These are phyloP conservation scores for Dipodomys ordii DNA, from an alignment of 2,113 vertebrate genomes.

Conservation along the genomic window DNA sequence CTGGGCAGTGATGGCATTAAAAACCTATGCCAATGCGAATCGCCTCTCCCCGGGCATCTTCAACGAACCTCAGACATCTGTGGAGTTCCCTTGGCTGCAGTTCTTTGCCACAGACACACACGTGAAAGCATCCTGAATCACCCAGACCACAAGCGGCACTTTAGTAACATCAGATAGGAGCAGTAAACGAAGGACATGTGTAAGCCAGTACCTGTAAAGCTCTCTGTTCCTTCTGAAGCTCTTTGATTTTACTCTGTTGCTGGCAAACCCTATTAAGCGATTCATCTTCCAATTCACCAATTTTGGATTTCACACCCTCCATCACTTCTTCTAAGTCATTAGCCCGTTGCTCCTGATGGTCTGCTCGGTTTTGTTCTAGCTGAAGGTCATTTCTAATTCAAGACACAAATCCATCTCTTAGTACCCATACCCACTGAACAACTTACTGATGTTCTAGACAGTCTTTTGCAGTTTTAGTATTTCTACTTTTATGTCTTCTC, in stretches of 20 bases:
- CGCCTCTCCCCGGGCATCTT: neutral
- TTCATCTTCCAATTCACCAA: constrained; percentile 93
- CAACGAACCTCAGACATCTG: neutral
- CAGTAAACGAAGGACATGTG: neutral
- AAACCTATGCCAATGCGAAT: neutral
- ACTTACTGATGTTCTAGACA: constrained; percentile 5
- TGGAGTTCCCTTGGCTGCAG: neutral
- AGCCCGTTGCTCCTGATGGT: constrained; percentile 87
- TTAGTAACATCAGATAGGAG: no score
- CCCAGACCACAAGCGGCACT: no score
- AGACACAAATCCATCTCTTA: constrained; percentile 62
- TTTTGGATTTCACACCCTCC: constrained; percentile 89
- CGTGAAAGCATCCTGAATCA: no score
- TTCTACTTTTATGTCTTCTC: neutral
- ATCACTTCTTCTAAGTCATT: constrained; percentile 90
- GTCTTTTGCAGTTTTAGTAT: constrained; percentile 49
- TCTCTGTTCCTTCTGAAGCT: constrained; percentile 88
- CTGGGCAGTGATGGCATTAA: no score
- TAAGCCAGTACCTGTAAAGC: constrained; percentile 85
- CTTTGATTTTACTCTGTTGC: constrained; percentile 86
- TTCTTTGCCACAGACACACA: neutral
- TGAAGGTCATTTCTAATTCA: constrained; percentile 88
- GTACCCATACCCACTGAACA: neutral
- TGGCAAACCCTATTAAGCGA: constrained; percentile 88
- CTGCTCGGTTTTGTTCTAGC: constrained; percentile 85